Conservation (phyloP, 2,113 vertebrate species). For the Mesitornis unicolor region DNA sequence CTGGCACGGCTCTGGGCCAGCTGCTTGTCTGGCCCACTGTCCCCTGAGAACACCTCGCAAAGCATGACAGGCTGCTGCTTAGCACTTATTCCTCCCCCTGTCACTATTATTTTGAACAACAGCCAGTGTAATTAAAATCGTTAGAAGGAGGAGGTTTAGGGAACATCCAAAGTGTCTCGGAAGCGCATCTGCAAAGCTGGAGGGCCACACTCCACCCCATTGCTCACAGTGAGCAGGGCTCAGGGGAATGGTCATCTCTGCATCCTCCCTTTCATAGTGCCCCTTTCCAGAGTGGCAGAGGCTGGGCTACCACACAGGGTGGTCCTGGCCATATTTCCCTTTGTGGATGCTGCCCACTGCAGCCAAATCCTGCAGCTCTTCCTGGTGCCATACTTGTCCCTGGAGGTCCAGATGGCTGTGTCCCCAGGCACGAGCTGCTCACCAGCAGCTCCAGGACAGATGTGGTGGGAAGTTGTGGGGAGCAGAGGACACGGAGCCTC, state of each 20-base stretch:
- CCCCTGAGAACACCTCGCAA: accelerated
- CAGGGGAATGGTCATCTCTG: neutral
- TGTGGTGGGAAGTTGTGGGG: neutral
- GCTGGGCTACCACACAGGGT: neutral
- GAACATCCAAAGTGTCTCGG: neutral
- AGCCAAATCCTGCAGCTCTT: neutral
- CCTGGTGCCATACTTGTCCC: neutral
- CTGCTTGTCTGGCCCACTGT: neutral
- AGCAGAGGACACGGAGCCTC: neutral
- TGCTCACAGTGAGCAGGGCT: neutral
- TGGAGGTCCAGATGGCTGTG: neutral
- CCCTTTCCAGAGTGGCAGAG: neutral
- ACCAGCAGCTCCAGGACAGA: neutral
- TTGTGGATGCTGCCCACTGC: neutral
- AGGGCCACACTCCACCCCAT: neutral
- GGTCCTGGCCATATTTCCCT: neutral
- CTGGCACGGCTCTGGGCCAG: neutral
- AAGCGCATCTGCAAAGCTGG: constrained; percentile 27
- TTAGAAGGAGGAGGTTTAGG: constrained; percentile 3
- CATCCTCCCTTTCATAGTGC: neutral
- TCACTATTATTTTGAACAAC: constrained; percentile 12
- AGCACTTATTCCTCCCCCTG: neutral
- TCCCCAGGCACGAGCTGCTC: neutral
- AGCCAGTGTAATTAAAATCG: neutral
- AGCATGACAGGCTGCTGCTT: neutral